Evolutionary conservation across 2,113 vertebrate genomes (phyloP), one percentile per base, ranked within the genome.

Genomic region (Malurus cyaneus): DNA sequence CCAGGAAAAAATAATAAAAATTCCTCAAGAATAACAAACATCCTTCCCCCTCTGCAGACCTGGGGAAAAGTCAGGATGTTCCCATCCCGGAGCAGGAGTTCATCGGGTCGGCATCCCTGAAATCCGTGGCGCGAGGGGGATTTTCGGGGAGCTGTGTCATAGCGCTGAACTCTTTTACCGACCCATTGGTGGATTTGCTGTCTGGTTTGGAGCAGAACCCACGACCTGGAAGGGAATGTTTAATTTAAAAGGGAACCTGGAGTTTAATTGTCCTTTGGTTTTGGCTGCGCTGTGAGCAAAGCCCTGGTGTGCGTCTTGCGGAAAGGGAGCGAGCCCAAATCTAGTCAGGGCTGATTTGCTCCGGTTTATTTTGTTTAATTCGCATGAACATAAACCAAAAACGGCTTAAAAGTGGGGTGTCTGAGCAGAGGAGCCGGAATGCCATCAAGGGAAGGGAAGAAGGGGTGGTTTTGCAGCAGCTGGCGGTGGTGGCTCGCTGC

Each of bases 181-280:
- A 23, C 47, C 25, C 31, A 5, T 80, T 19, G 52, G 82, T 81
- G 82, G 60, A 46, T 92, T 92, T 13, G 0, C 41, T 79, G 52
- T 60, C 93, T 94, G 92, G 80, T 76, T 93, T 96, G 95, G 88
- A 92, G 86, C 64, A 79, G 69, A 88, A 95, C 18, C 76, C 69
- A 14, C 4, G 54, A 65, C 72, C 93, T 93, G 77, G 56, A 73
- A 73, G 61, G 69, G 64, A 96, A 88, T 5, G 5, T 79, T 95
- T 86, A 49, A 34, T 88, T 92, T 80, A 59, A 71, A 92, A 76
- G 49, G 67, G 57, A 90, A 96, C 60, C 76, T 80, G 90, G 86
- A 81, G 56, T 77, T 77, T 88, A 94, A 93, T 61, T 78, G 64
- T 89, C 79, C 60, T 90, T 65, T 78, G 93, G 85, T 53, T 97